These are phyloP conservation scores for Acestrorhynchus altus DNA, from an alignment of 2,797 vertebrate species.

Conservation along the genomic window DNA sequence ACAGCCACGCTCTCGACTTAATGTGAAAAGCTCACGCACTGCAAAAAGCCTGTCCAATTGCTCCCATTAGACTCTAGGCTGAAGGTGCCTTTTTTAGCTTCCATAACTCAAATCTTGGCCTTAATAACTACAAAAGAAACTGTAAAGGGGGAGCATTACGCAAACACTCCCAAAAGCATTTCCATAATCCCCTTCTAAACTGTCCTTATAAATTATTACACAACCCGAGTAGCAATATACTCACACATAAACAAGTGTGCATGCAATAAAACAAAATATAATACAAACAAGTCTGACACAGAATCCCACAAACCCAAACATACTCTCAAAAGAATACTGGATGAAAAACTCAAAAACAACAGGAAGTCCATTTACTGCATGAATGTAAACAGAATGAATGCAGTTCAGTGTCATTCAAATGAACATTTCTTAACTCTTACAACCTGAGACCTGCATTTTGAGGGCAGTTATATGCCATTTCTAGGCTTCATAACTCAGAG, in stretches of 20 bases:
- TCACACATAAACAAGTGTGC: not conserved
- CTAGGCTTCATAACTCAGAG: too few species aligned
- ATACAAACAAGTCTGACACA: not conserved
- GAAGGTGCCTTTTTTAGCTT: slow-evolving; percentile 11
- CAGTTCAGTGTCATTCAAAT: slow-evolving; percentile 23
- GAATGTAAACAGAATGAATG: not conserved
- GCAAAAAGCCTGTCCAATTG: slow-evolving; percentile 2
- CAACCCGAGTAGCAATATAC: not conserved
- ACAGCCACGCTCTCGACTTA: slow-evolving; percentile 37
- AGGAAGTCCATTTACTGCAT: slow-evolving; percentile 17
- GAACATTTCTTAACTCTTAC: slow-evolving; percentile 28
- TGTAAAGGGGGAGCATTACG: not conserved
- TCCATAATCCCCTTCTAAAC: slow-evolving; percentile 9
- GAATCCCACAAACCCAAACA: slow-evolving; percentile 26
- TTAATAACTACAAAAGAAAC: slow-evolving; percentile 5
- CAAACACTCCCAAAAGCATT: not conserved
- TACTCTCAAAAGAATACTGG: not conserved
- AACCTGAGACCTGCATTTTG: too few species aligned
- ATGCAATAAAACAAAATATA: slow-evolving; percentile 2
- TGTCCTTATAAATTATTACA: not conserved
- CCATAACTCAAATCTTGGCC: not conserved
- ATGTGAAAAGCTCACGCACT: slow-evolving; percentile 57
- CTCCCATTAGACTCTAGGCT: not conserved
- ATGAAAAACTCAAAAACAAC: slow-evolving; percentile 10
- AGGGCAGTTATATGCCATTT: too few species aligned